Evolutionary conservation across 2,888 invertebrate genomes (phyloP), one percentile per base, ranked within the genome.

Genomic region (Phanerotoma sp.): DNA sequence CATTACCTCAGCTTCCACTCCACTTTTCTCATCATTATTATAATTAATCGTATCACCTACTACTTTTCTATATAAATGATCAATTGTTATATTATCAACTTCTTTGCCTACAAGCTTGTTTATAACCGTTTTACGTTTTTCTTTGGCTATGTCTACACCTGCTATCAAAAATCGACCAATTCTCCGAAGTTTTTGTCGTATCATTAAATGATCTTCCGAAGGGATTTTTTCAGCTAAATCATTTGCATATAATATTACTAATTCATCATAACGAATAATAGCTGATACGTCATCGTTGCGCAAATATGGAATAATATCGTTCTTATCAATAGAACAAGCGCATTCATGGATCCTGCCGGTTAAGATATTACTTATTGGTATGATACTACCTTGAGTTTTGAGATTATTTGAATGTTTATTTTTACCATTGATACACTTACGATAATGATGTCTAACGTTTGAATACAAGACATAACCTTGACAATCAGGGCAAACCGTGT

Each of bases 221-320:
- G 21, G 21, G 20, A 22, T 9, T 25, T 46, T 46, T 46, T 46
- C 33, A 35, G 30, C 28, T 15, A 46, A 16, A 7, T 46, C 25
- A 32, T 46, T 46, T 18, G 46, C 32, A 32, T 46, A 46, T 15
- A 46, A 46, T 20, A 32, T 46, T 4, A 32, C 46, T 32, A 32
- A 30, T 32, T 46, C 46, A 15, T 46, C 46, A 25, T 46, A 46
- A 15, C 46, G 13, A n/a, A 46, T 46, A 32, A 4, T 20, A 18
- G 20, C 25, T 21, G 11, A 13, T 13, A 45, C 18, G 13, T 45
- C 13, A 16, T 45, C 45, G 18, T 45, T 20, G 11, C 30, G 16
- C 25, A 45, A 46, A 32, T 33, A 33, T 32, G 46, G 46, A 10
- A 46, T 18, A 21, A 46, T 33, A 15, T 30, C 32, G 9, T 32